These are phyloP conservation scores for Marmota flaviventris DNA, from an alignment of 2,113 vertebrate species.

Conservation along the genomic window DNA sequence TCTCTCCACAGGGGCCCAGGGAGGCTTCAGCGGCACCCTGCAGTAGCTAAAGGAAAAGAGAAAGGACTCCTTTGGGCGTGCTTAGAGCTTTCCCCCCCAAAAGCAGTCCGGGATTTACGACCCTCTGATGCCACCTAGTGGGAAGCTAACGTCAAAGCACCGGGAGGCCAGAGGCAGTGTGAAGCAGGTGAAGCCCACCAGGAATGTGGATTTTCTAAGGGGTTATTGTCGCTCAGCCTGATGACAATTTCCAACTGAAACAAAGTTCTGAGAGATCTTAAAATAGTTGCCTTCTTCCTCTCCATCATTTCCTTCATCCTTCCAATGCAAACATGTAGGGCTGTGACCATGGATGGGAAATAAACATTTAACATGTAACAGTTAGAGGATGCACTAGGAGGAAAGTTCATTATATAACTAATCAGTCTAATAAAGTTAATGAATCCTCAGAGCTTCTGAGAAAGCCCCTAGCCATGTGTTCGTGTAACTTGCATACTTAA, in stretches of 20 bases:
- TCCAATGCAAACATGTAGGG: too few relatives aligned
- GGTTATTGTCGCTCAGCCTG: too few relatives aligned
- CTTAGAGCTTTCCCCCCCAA: accelerated
- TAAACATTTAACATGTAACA: too few relatives aligned
- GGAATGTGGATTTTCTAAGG: accelerated
- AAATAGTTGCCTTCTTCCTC: not conserved
- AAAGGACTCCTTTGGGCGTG: accelerated
- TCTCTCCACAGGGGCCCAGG: not conserved
- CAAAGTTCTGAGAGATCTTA: not conserved
- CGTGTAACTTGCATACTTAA: too few relatives aligned
- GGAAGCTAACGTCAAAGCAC: not conserved
- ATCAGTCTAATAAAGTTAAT: too few relatives aligned
- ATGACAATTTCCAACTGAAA: not conserved
- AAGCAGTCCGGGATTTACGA: not conserved
- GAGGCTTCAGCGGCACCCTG: too few relatives aligned
- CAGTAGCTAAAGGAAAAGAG: not conserved
- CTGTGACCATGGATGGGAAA: not conserved
- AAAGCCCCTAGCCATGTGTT: too few relatives aligned
- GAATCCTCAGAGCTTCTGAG: too few relatives aligned
- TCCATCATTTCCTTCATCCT: too few relatives aligned
- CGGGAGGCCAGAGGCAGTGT: not conserved
- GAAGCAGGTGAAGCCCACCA: not conserved
- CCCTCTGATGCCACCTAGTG: not conserved
- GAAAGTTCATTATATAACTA: too few relatives aligned
- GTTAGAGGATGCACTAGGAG: too few relatives aligned